A percentile compares a stretch with the other conserved stretches of the same genome.
Conservation (phyloP, 2,888 invertebrate genomes). For the Tetrapedia diversipes region DNA sequence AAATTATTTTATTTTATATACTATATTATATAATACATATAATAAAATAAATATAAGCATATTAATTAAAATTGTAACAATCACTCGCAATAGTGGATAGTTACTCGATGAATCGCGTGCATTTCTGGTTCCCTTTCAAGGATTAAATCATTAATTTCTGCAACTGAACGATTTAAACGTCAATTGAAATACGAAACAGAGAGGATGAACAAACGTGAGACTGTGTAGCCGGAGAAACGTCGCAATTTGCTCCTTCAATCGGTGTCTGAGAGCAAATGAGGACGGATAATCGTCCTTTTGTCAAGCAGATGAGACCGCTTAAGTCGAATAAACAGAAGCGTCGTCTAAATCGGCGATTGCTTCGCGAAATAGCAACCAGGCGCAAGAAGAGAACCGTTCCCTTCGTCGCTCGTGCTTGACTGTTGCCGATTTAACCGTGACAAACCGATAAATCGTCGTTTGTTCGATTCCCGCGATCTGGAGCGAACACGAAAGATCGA, state of each 20-base stretch:
- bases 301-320: slow-evolving; percentile 31
- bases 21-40: too few species aligned
- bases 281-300: slow-evolving; percentile 48
- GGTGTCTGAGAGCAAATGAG: slow-evolving; percentile 12
- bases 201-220: slow-evolving; percentile 36
- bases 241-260: slow-evolving; percentile 49
- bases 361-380: slow-evolving; percentile 27
- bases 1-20: too few species aligned
- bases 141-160: slow-evolving; percentile 2
- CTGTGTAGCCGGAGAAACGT: background rate
- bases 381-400: background rate
- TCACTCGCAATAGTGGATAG: too few species aligned
- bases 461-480: slow-evolving; percentile 7
- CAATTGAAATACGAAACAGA: slow-evolving; percentile 25
- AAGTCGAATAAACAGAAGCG: slow-evolving; percentile 31
- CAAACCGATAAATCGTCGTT: slow-evolving; percentile 45
- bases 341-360: slow-evolving; percentile 22
- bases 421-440: slow-evolving; percentile 31
- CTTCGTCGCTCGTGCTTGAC: background rate
- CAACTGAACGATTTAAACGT: background rate
- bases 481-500: slow-evolving; percentile 47
- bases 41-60: too few species aligned
- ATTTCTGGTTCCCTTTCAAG: too few species aligned
- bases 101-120: too few species aligned
- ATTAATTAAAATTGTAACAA: too few species aligned